These are phyloP conservation scores for Cuniculus paca DNA, from an alignment of 2,797 vertebrate species.

Conservation along the genomic window DNA sequence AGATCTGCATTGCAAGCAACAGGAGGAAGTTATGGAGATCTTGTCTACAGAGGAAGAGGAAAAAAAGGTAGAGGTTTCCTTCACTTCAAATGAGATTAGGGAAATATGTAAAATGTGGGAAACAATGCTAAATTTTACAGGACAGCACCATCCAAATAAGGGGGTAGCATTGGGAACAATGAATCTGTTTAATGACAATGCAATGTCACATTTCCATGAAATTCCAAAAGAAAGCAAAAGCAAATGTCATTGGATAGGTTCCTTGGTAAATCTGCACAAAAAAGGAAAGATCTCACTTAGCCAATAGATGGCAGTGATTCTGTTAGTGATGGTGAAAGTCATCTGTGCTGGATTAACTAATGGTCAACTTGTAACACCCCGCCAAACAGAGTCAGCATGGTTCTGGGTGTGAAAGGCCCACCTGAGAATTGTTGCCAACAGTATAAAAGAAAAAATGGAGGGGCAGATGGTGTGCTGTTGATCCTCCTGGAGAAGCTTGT, in stretches of 20 bases:
- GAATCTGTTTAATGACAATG: neutral
- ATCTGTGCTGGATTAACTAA: too few species aligned
- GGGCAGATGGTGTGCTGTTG: too few species aligned
- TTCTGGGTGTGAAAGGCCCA: too few species aligned
- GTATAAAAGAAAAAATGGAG: too few species aligned
- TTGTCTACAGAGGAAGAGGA: neutral
- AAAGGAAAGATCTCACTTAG: neutral
- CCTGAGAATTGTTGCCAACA: too few species aligned
- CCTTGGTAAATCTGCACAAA: neutral
- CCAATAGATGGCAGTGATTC: neutral
- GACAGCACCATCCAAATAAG: neutral
- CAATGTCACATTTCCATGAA: neutral
- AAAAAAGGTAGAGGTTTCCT: neutral
- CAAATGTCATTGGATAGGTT: neutral
- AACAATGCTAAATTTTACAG: neutral
- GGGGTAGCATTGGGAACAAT: neutral
- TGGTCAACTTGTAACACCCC: too few species aligned
- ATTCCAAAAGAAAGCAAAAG: neutral
- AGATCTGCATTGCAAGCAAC: neutral
- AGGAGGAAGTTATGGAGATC: neutral
- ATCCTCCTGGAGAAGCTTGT: too few species aligned
- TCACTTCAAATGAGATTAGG: neutral
- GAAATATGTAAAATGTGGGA: neutral
- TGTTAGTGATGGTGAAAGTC: neutral
- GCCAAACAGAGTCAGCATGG: too few species aligned